Evolutionary conservation across 2,113 vertebrate species (phyloP).

Genomic region (Martes martes): DNA sequence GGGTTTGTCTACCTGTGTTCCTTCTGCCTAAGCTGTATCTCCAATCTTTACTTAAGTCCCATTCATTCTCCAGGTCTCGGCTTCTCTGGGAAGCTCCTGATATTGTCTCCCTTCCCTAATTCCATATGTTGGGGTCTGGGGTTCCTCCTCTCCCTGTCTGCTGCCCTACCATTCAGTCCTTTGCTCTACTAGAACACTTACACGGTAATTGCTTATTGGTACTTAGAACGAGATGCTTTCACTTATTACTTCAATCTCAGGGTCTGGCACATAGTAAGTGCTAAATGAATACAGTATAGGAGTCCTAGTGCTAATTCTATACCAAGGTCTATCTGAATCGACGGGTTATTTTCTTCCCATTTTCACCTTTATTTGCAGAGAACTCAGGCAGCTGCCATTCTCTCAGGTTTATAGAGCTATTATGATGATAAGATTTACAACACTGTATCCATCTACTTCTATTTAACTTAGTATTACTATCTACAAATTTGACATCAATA

Average conservation of each 20-base stretch:
- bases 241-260: neutral
- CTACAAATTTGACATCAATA: slow-evolving; percentile 9
- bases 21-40: neutral
- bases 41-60: neutral
- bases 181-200: neutral
- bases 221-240: neutral
- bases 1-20: neutral
- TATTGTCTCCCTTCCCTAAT: neutral
- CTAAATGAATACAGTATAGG: neutral
- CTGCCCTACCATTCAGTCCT: neutral
- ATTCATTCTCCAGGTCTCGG: neutral
- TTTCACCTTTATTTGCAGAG: slow-evolving; percentile 17
- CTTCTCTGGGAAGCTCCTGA: neutral
- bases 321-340: neutral
- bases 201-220: neutral
- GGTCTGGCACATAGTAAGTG: neutral
- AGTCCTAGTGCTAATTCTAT: neutral
- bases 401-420: neutral
- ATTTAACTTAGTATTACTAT: neutral
- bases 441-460: neutral
- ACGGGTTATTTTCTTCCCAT: neutral
- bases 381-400: neutral
- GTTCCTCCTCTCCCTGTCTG: neutral
- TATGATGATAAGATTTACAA: neutral
- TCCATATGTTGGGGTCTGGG: neutral